A percentile compares a stretch with the other conserved stretches of the same genome.
Evolutionary conservation across 2,888 invertebrate genomes (phyloP).

Genomic region (Coelogynopora nodosa): DNA sequence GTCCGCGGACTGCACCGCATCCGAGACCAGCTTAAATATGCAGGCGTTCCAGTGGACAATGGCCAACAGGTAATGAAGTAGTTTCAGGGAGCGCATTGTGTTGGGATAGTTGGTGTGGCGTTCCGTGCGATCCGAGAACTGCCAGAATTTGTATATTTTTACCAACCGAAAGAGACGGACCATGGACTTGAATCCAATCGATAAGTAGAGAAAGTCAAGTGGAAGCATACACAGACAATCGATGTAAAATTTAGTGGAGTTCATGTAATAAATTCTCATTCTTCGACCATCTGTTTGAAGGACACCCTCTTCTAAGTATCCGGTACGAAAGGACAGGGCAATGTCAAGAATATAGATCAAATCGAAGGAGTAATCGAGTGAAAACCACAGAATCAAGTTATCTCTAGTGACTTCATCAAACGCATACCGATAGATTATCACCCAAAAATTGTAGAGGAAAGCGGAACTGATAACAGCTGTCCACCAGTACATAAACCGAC

Average conservation of each 20-base stretch:
- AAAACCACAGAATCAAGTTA: conserved; percentile 88
- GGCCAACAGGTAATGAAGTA: conserved; percentile 82
- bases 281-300: conserved; percentile 89
- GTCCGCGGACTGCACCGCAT: neutral
- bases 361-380: conserved; percentile 91
- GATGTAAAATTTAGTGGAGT: conserved; percentile 93
- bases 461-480: conserved; percentile 60
- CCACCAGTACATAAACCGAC: conserved; percentile 69
- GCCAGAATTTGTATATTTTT: conserved; percentile 96
- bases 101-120: conserved; percentile 98
- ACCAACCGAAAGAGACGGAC: conserved; percentile 89
- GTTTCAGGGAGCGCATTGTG: conserved; percentile 67
- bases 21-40: conserved; percentile 86
- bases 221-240: conserved; percentile 95
- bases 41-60: conserved; percentile 99
- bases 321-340: conserved; percentile 92
- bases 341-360: conserved; percentile 92
- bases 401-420: conserved; percentile 86
- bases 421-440: conserved; percentile 92
- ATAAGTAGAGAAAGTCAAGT: conserved; percentile 92
- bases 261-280: conserved; percentile 92
- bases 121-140: conserved; percentile 95
- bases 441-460: conserved; percentile 56
- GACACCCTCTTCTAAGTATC: conserved; percentile 93
- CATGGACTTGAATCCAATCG: conserved; percentile 88